Evolutionary conservation across 1,140 invertebrate species (phyloP), one percentile per base, ranked within the genome.

Genomic region (Drosophila triauraria): DNA sequence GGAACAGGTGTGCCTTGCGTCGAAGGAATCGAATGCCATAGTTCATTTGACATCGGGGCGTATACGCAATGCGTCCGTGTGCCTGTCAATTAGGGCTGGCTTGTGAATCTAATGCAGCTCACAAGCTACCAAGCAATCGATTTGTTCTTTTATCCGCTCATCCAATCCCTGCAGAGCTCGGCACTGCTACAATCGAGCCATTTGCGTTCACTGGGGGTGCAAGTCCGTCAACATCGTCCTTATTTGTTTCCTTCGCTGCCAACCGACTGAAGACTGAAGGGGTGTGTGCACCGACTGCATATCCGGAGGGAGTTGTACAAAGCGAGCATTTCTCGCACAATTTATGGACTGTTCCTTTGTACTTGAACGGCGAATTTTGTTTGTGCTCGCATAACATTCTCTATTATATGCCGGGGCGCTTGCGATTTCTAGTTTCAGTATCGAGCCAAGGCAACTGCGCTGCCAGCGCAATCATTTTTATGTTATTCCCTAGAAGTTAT

Each of bases 281-380:
- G 48, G 67, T 43, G 13, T 43, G 58, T 58, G 43, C 57, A 70
- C 62, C 42, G 72, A 65, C 61, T 80, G 79, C 69, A 75, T 64
- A 86, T 71, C 47, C 75, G 69, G 65, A 46, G 81, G 75, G 67
- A 70, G 69, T 35, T 20, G 27, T 69, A 88, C 84, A 87, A 88
- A 87, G 84, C 77, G 69, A 80, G 30, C 60, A 62, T 87, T 87
- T 87, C 72, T 78, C 80, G 80, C 84, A 87, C 77, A 88, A 69
- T 83, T 88, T 83, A 61, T 43, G 43, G 48, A 50, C 25, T 40
- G 40, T 44, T 25, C 23, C 20, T 82, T 79, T 75, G 68, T 80
- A 48, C 56, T 58, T 61, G 30, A 70, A 42, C 70, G 72, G 71
- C 57, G 70, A 61, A 80, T 83, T 83, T 71, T 70, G 43, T 70